These are phyloP conservation scores for Lagorchestes hirsutus DNA, from an alignment of 2,797 vertebrate species.

Conservation along the genomic window DNA sequence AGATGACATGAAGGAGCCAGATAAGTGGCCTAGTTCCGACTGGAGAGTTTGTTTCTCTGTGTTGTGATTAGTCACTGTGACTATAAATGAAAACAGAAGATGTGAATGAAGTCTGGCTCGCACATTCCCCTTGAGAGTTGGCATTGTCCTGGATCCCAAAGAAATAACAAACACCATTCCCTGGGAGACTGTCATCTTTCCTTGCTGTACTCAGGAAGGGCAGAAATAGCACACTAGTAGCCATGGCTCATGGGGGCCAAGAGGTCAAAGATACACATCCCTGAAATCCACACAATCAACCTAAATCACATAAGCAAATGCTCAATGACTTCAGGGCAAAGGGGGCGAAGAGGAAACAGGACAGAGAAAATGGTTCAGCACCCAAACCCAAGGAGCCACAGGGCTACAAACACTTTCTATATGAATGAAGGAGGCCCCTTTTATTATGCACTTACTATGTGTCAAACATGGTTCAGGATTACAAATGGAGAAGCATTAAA, in stretches of 20 bases:
- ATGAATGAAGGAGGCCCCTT: background rate
- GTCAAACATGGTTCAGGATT: background rate
- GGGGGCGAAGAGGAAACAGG: background rate
- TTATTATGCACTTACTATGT: background rate
- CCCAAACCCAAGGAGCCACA: background rate
- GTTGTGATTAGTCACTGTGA: background rate
- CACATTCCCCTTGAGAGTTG: background rate
- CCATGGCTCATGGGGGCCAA: background rate
- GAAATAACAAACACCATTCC: background rate
- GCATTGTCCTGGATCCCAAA: background rate
- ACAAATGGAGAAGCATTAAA: background rate
- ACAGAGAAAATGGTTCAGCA: background rate
- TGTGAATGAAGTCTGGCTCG: background rate
- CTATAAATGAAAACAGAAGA: background rate
- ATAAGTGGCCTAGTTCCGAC: background rate
- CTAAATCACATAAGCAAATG: background rate
- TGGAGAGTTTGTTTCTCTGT: constrained; percentile 1
- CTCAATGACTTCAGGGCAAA: background rate
- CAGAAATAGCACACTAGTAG: background rate
- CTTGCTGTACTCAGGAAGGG: background rate
- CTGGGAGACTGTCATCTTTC: background rate
- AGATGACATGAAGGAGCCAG: background rate
- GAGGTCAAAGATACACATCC: background rate
- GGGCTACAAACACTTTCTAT: background rate
- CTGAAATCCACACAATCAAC: background rate